phyloP scores from a whole-genome alignment of 2,113 vertebrate genomes.

The Festucalex cinctus region DNA sequence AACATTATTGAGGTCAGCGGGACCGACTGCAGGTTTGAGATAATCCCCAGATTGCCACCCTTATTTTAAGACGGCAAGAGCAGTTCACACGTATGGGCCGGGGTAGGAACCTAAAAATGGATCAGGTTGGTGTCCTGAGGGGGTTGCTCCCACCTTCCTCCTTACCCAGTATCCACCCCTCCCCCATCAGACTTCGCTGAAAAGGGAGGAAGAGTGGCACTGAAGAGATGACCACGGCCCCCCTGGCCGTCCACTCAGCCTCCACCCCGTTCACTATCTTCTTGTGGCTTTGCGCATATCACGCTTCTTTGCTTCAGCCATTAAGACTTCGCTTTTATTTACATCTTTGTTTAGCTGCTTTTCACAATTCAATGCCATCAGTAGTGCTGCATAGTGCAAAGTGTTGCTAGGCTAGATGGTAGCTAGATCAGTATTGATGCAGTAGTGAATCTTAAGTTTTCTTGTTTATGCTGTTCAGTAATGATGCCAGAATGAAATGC shows the following conservation, averaged over 20 bases:
- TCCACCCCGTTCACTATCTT: constrained; percentile 23
- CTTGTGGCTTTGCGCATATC: constrained; percentile 70
- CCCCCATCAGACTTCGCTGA: constrained; percentile 13
- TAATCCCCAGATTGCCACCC: constrained; percentile 74
- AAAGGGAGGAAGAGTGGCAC: constrained; percentile 64
- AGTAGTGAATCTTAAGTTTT: too few species aligned
- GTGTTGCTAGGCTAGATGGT: background rate
- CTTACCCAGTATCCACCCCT: constrained; percentile 42
- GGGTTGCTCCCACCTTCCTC: constrained; percentile 45
- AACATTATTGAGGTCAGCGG: constrained; percentile 67
- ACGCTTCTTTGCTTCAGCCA: constrained; percentile 41
- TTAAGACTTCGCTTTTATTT: constrained; percentile 40
- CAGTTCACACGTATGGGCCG: constrained; percentile 65
- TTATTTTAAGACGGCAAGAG: constrained; percentile 72
- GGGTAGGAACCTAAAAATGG: constrained; percentile 70
- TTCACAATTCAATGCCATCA: background rate
- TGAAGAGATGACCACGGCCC: constrained; percentile 56
- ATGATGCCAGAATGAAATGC: too few species aligned
- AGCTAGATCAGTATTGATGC: too few species aligned
- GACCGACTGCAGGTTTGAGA: constrained; percentile 59
- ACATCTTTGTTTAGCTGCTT: constrained; percentile 31
- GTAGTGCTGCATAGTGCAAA: background rate
- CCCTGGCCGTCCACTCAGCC: constrained; percentile 19
- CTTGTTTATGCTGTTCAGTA: too few species aligned
- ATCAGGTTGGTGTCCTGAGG: constrained; percentile 51